Conservation (phyloP, 2,113 vertebrate genomes). For the Leptocoma aspasia region DNA sequence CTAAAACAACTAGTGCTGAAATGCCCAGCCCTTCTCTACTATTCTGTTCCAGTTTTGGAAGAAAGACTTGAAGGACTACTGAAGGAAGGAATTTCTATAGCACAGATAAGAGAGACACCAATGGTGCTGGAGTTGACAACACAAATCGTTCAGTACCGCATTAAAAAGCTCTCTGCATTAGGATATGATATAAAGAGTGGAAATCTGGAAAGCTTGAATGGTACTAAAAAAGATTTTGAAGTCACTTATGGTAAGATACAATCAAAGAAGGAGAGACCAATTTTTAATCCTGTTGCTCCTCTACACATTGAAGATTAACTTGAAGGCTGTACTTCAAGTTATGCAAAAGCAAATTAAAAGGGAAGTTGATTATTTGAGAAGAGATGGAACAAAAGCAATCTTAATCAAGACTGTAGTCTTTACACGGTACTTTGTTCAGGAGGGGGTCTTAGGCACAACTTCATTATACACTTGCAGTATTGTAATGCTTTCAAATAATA, state of each 20-base stretch:
- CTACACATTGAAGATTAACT: constrained; percentile 73
- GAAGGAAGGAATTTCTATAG: constrained; percentile 78
- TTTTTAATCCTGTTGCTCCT: constrained; percentile 93
- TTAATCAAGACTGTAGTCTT: neutral
- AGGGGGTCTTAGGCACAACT: neutral
- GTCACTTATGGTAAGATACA: constrained; percentile 79
- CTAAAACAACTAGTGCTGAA: constrained; percentile 79
- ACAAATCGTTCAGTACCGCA: constrained; percentile 85
- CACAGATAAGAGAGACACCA: constrained; percentile 81
- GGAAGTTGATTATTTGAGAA: neutral
- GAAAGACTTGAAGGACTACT: constrained; percentile 81
- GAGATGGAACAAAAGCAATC: neutral
- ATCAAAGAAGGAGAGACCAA: constrained; percentile 79
- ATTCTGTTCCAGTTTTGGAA: constrained; percentile 77
- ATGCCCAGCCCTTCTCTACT: constrained; percentile 87
- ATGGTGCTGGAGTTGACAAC: constrained; percentile 86
- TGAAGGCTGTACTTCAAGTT: neutral
- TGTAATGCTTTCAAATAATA: neutral
- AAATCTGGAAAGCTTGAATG: constrained; percentile 78
- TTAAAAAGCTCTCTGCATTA: constrained; percentile 77
- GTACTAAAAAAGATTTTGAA: constrained; percentile 95
- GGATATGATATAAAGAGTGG: constrained; percentile 79
- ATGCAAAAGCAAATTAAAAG: neutral
- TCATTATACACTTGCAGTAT: neutral
- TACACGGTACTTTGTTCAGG: neutral